A percentile compares a stretch with the other conserved stretches of the same genome.
Evolutionary conservation across 2,888 invertebrate genomes (phyloP).

Genomic region (Helleia helle): DNA sequence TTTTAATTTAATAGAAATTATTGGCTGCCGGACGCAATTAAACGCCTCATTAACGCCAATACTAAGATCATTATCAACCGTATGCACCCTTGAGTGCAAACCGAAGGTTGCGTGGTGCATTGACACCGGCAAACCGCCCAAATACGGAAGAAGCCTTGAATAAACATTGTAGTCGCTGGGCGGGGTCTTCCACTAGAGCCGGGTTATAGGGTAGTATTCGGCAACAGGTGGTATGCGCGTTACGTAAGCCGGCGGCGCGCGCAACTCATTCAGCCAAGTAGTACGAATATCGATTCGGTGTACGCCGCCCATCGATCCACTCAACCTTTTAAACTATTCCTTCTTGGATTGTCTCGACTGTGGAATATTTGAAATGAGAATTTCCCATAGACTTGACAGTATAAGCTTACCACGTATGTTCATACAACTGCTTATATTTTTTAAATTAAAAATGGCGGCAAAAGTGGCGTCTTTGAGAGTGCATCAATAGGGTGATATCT

Average conservation of each 20-base stretch:
- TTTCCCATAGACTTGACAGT: too few species aligned
- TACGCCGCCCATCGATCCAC: constrained; percentile 51
- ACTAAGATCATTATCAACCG: constrained; percentile 63
- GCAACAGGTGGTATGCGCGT: constrained; percentile 68
- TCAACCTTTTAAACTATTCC: constrained; percentile 43
- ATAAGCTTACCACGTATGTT: too few species aligned
- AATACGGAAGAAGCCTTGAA: constrained; percentile 28
- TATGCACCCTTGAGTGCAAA: constrained; percentile 73
- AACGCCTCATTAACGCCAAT: constrained; percentile 25
- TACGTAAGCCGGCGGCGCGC: constrained; percentile 65
- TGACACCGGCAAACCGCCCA: constrained; percentile 51
- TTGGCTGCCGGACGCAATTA: not conserved
- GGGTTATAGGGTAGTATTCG: constrained; percentile 56
- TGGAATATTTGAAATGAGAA: too few species aligned
- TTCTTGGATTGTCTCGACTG: constrained; percentile 37
- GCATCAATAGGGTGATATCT: too few species aligned
- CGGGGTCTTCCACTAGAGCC: constrained; percentile 31
- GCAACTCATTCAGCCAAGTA: constrained; percentile 60
- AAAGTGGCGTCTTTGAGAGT: too few species aligned
- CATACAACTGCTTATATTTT: too few species aligned
- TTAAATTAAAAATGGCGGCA: too few species aligned
- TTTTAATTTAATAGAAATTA: not conserved
- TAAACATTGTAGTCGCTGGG: constrained; percentile 24
- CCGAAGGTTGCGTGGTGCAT: constrained; percentile 67
- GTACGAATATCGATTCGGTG: constrained; percentile 64